Evolutionary conservation across 53 echinoderm and acorn worm genomes (phyloP).

Genomic region (Antedon mediterranea): DNA sequence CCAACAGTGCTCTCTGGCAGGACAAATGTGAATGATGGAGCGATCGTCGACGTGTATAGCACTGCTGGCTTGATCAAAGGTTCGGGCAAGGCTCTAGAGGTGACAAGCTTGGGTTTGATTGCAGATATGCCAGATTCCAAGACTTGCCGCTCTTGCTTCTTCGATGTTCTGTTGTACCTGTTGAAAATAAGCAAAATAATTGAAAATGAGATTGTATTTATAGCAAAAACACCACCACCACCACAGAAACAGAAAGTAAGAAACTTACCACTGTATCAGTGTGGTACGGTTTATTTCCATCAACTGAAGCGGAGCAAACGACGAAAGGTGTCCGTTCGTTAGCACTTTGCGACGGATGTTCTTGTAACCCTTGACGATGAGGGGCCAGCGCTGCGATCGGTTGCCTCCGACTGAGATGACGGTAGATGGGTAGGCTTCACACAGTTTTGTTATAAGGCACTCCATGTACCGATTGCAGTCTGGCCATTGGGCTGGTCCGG

Average conservation of each 20-base stretch:
- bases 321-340: slow-evolving; percentile 3
- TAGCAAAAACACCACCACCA: background rate
- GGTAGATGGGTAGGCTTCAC: slow-evolving; percentile 1
- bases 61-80: background rate
- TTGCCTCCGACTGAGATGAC: slow-evolving; percentile 2
- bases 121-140: slow-evolving; percentile 8
- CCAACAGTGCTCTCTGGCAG: slow-evolving; percentile 15
- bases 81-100: slow-evolving; percentile 8
- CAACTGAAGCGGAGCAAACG: slow-evolving; percentile 7
- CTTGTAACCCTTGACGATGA: slow-evolving; percentile 7
- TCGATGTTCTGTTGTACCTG: slow-evolving; percentile 15
- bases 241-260: background rate
- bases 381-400: slow-evolving; percentile 6
- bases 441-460: slow-evolving; percentile 24
- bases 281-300: slow-evolving; percentile 24
- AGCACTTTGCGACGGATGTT: slow-evolving; percentile 16
- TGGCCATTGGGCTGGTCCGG: slow-evolving; percentile 21
- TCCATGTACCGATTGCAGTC: slow-evolving; percentile 32
- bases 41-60: background rate
- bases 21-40: background rate
- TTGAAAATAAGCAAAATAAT: background rate
- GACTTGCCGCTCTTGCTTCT: slow-evolving; percentile 4
- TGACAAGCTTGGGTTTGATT: background rate
- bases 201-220: background rate
- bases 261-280: slow-evolving; percentile 17